Conservation (phyloP, 2,888 invertebrate genomes). For the Autographa pulchrina region DNA sequence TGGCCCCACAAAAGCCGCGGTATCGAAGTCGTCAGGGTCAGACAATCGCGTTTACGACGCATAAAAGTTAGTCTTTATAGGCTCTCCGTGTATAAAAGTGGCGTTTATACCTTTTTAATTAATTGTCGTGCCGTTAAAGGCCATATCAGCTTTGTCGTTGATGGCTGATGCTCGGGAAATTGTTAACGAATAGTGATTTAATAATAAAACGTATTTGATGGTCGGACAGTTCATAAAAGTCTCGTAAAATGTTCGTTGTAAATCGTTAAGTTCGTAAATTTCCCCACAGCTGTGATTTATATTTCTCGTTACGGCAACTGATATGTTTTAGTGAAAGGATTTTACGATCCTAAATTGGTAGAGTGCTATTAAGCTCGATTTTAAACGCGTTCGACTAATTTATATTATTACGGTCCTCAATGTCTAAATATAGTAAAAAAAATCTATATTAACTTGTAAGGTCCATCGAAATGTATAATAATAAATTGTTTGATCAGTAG, state of each 20-base stretch:
- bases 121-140: constrained; percentile 87
- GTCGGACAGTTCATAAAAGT: constrained; percentile 81
- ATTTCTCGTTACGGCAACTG: constrained; percentile 37
- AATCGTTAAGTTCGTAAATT: constrained; percentile 69
- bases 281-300: constrained; percentile 65
- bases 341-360: constrained; percentile 37
- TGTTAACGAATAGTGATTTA: constrained; percentile 86
- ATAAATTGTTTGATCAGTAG: constrained; percentile 76
- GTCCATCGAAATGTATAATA: constrained; percentile 58
- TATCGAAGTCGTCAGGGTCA: constrained; percentile 82
- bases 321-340: constrained; percentile 48
- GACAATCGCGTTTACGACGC: constrained; percentile 89
- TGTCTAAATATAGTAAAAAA: constrained; percentile 27
- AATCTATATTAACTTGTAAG: constrained; percentile 64
- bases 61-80: constrained; percentile 90
- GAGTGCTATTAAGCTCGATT: constrained; percentile 32
- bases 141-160: constrained; percentile 85
- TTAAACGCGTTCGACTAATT: constrained; percentile 43
- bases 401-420: constrained; percentile 38
- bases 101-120: constrained; percentile 89
- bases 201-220: constrained; percentile 84
- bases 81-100: constrained; percentile 87
- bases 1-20: constrained; percentile 69
- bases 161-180: constrained; percentile 83
- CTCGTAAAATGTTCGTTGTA: constrained; percentile 77